These are phyloP conservation scores for Laspeyria flexula DNA, from an alignment of 2,888 invertebrate species.

Conservation along the genomic window DNA sequence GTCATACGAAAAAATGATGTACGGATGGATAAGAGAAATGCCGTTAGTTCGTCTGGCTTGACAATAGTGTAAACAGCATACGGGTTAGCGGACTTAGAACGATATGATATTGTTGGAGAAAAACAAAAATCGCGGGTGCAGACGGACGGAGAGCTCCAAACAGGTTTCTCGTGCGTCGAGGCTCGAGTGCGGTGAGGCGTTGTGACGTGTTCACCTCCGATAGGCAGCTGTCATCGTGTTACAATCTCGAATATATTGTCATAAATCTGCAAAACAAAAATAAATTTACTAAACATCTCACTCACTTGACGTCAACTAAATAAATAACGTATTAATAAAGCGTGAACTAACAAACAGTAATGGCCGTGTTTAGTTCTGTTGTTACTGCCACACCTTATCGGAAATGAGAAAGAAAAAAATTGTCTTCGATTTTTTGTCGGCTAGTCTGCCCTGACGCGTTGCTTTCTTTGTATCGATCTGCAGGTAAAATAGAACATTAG, in stretches of 20 bases:
- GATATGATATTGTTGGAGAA: conserved; percentile 60
- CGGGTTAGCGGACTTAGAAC: conserved; percentile 71
- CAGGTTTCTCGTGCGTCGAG: conserved; percentile 72
- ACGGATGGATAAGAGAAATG: conserved; percentile 73
- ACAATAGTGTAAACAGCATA: conserved; percentile 63
- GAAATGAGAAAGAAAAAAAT: background rate
- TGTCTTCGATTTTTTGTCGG: background rate
- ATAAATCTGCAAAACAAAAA: conserved; percentile 13
- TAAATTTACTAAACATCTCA: background rate
- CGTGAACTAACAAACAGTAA: background rate
- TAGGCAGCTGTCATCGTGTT: conserved; percentile 59
- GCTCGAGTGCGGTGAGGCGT: conserved; percentile 32
- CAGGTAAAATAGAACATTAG: background rate
- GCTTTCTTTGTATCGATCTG: background rate
- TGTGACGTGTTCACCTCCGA: conserved; percentile 53
- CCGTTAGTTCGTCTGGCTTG: conserved; percentile 80
- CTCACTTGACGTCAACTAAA: background rate
- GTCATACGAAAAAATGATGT: conserved; percentile 70
- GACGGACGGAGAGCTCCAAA: conserved; percentile 59
- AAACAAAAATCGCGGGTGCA: conserved; percentile 68
- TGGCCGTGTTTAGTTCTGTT: background rate
- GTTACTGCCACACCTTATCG: background rate
- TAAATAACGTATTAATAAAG: too few relatives aligned
- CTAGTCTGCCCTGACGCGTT: background rate
- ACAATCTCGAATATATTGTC: conserved; percentile 18